phyloP scores from a whole-genome alignment of 2,888 invertebrate species.

The Harpalus rufipes region DNA sequence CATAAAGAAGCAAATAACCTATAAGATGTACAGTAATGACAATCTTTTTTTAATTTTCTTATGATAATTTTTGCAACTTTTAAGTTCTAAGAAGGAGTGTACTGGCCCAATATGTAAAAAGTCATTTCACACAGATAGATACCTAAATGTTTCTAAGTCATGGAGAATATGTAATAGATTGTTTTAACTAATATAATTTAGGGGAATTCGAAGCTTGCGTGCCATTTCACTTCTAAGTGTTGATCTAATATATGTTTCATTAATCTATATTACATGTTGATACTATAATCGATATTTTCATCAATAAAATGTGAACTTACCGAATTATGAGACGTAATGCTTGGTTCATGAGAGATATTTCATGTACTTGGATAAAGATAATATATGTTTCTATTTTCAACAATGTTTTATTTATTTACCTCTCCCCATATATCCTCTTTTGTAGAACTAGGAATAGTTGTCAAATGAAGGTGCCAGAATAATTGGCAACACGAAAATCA shows the following conservation, averaged over 20 bases:
- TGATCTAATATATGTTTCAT: constrained; percentile 51
- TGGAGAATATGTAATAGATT: constrained; percentile 29
- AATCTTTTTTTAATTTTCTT: constrained; percentile 29
- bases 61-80: constrained; percentile 38
- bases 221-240: constrained; percentile 50
- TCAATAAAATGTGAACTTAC: constrained; percentile 52
- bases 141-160: constrained; percentile 24
- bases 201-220: constrained; percentile 33
- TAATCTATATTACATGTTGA: constrained; percentile 58
- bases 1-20: background rate
- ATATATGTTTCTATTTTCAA: constrained; percentile 59
- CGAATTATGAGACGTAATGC: constrained; percentile 51
- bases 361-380: constrained; percentile 51
- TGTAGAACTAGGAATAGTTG: background rate
- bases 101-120: constrained; percentile 45
- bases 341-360: constrained; percentile 49
- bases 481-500: no score
- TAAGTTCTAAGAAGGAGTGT: constrained; percentile 22
- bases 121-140: constrained; percentile 27
- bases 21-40: background rate
- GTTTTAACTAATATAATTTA: constrained; percentile 46
- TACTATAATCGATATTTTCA: constrained; percentile 56
- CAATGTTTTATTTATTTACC: constrained; percentile 3
- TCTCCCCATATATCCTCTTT: background rate
- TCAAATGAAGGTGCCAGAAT: no score